A percentile compares a stretch with the other conserved stretches of the same genome.
Evolutionary conservation across 2,797 vertebrate species (phyloP).

Genomic region (Dallia pectoralis): DNA sequence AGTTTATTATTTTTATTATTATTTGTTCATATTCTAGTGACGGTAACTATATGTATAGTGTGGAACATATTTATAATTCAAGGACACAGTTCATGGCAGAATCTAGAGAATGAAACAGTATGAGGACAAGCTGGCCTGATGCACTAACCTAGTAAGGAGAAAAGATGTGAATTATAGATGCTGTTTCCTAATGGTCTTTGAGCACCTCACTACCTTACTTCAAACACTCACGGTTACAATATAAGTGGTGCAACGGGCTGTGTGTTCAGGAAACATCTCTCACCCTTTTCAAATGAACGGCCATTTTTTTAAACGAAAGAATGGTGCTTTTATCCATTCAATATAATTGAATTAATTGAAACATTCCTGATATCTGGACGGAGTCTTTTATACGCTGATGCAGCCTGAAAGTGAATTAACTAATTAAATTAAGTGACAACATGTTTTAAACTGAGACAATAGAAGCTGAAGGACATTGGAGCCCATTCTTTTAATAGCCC

Average conservation of each 20-base stretch:
- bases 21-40: neutral
- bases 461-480: conserved; percentile 30
- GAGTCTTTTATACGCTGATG: neutral
- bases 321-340: neutral
- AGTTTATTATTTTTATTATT: neutral
- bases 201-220: conserved; percentile 54
- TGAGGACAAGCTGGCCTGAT: conserved; percentile 26
- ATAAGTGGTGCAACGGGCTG: conserved; percentile 37
- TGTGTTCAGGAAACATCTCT: neutral
- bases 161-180: conserved; percentile 74
- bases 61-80: neutral
- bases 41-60: neutral
- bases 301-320: neutral
- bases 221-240: conserved; percentile 49
- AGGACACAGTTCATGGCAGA: neutral
- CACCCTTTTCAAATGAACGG: neutral
- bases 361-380: neutral
- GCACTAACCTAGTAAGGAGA: conserved; percentile 65
- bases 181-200: conserved; percentile 67
- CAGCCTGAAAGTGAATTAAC: conserved; percentile 25
- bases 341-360: too few relatives aligned
- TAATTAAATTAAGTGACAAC: conserved; percentile 39
- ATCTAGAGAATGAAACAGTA: neutral
- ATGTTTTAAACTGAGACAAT: conserved; percentile 46
- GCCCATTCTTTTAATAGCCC: neutral